Conservation (phyloP, 2,888 invertebrate genomes). For the Orchesella flavescens region DNA sequence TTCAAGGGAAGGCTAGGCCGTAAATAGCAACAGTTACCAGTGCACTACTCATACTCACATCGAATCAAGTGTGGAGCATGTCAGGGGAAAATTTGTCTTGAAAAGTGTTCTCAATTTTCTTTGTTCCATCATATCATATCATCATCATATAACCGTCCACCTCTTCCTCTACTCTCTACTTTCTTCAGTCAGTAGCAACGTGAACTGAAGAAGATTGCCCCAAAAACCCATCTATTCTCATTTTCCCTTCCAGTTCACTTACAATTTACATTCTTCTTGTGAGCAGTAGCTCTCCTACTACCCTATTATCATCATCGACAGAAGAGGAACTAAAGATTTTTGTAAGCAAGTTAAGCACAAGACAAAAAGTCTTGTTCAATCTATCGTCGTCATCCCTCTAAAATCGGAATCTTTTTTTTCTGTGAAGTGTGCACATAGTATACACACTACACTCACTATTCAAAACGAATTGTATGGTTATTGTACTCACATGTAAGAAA, state of each 20-base stretch:
- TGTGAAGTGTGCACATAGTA: constrained; percentile 14
- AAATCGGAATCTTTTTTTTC: constrained; percentile 9
- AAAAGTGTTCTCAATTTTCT: constrained; percentile 41
- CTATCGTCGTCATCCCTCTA: constrained; percentile 28
- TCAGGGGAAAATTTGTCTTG: constrained; percentile 60
- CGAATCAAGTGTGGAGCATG: constrained; percentile 33
- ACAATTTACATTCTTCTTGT: constrained; percentile 54
- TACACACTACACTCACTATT: neutral
- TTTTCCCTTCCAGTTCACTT: constrained; percentile 55
- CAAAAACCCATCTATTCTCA: constrained; percentile 28
- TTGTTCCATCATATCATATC: constrained; percentile 39
- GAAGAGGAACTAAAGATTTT: constrained; percentile 17
- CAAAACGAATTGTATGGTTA: neutral
- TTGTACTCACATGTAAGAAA: too few species aligned
- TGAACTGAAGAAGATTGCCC: constrained; percentile 9
- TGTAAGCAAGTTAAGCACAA: neutral
- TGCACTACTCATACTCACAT: too few species aligned
- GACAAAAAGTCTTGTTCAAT: constrained; percentile 34
- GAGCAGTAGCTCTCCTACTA: neutral
- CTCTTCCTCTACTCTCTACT: constrained; percentile 12
- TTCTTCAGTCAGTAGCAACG: constrained; percentile 22
- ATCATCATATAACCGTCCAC: constrained; percentile 5
- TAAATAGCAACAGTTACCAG: constrained; percentile 38
- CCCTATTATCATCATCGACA: constrained; percentile 8
- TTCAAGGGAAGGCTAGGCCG: constrained; percentile 50